These are phyloP conservation scores for Gymnobelideus leadbeateri DNA, from an alignment of 2,113 vertebrate species.

Conservation along the genomic window DNA sequence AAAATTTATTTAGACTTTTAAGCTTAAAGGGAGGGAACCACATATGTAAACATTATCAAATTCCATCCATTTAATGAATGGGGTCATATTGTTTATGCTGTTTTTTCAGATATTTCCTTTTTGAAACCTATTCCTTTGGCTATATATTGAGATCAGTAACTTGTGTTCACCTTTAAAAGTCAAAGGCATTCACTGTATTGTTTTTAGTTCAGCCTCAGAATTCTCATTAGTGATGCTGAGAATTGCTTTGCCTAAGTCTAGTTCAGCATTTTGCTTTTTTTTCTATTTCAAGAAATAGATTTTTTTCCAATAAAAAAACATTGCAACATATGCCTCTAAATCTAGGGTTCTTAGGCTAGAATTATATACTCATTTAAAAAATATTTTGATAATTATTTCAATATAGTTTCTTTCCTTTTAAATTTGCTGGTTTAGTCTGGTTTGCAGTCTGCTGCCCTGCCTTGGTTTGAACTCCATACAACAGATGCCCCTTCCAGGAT, in stretches of 20 bases:
- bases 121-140: conserved; percentile 68
- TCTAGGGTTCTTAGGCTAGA: neutral
- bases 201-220: conserved; percentile 66
- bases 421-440: neutral
- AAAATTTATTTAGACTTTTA: conserved; percentile 75
- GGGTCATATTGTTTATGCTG: conserved; percentile 66
- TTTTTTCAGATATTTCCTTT: conserved; percentile 69
- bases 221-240: conserved; percentile 70
- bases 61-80: conserved; percentile 67
- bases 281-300: neutral
- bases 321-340: neutral
- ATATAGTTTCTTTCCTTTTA: neutral
- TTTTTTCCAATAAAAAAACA: neutral
- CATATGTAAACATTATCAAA: conserved; percentile 71
- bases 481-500: neutral
- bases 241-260: conserved; percentile 52
- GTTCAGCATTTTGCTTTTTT: neutral
- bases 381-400: neutral
- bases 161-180: conserved; percentile 71
- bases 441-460: neutral
- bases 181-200: conserved; percentile 79
- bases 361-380: neutral
- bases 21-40: conserved; percentile 71
- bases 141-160: conserved; percentile 68
- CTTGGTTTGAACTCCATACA: neutral